These are phyloP conservation scores for Enteromius treurensis DNA, from an alignment of 2,797 vertebrate genomes.

Conservation along the genomic window DNA sequence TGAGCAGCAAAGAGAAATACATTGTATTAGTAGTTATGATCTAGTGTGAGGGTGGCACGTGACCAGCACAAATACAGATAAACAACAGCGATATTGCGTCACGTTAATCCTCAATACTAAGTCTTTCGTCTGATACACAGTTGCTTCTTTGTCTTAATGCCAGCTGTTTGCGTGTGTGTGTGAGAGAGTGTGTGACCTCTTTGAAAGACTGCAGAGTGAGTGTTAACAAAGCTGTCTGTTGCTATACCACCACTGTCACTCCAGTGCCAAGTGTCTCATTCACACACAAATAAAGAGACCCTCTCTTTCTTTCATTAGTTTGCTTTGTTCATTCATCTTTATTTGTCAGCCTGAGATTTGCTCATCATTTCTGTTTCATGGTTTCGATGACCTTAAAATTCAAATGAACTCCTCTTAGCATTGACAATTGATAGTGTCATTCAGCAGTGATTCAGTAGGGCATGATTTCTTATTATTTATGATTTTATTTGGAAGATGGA, in stretches of 20 bases:
- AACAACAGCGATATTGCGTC: slow-evolving; percentile 14
- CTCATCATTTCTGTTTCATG: slow-evolving; percentile 4
- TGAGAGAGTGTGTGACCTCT: slow-evolving; percentile 49
- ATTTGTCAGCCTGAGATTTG: slow-evolving; percentile 16
- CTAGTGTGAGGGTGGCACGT: background rate
- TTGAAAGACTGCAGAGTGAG: slow-evolving; percentile 55
- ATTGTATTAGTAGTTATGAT: background rate
- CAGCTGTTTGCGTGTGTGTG: slow-evolving; percentile 61
- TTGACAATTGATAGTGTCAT: slow-evolving; percentile 10
- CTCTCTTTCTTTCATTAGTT: slow-evolving; percentile 32
- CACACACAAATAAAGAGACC: slow-evolving; percentile 26
- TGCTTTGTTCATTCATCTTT: slow-evolving; percentile 39
- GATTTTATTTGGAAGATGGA: background rate
- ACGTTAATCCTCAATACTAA: slow-evolving; percentile 32
- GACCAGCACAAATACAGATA: background rate
- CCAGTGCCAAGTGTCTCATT: slow-evolving; percentile 64
- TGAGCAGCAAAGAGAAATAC: background rate
- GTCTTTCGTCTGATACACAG: slow-evolving; percentile 61
- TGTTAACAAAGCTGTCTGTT: slow-evolving; percentile 72
- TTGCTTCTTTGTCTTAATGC: slow-evolving; percentile 66
- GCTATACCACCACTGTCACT: slow-evolving; percentile 73
- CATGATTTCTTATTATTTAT: background rate
- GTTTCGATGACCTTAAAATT: slow-evolving; percentile 3
- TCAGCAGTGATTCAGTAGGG: background rate
- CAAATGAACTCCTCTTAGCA: background rate